phyloP scores from a whole-genome alignment of 2,888 invertebrate species.

The Ectemnius lituratus region DNA sequence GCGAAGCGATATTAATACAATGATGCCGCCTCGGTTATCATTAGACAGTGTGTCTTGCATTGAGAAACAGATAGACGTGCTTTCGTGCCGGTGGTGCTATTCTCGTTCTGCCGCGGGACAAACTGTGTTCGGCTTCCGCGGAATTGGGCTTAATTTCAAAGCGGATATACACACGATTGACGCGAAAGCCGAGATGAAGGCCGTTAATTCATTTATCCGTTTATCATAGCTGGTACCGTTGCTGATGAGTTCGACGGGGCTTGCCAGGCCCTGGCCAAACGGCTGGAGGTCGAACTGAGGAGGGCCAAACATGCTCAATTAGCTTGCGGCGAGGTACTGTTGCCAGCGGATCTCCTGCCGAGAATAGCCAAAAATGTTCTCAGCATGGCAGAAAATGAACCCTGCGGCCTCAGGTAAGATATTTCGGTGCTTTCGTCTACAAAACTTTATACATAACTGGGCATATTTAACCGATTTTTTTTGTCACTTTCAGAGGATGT shows the following conservation, averaged over 20 bases:
- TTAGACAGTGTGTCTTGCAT: background rate
- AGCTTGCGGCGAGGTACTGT: conserved; percentile 90
- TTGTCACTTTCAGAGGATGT: conserved; percentile 82
- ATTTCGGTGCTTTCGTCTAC: background rate
- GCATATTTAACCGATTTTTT: background rate
- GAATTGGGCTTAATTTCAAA: background rate
- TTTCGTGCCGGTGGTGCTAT: background rate
- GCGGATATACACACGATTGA: background rate
- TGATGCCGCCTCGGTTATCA: background rate
- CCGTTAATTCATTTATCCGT: conserved; percentile 26
- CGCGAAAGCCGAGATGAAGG: background rate
- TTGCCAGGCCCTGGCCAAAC: conserved; percentile 85
- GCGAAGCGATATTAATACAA: too few species aligned
- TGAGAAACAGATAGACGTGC: background rate
- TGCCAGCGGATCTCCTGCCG: conserved; percentile 90
- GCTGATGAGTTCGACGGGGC: conserved; percentile 80
- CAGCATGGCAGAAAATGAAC: conserved; percentile 91
- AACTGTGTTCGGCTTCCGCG: background rate
- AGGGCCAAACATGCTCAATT: conserved; percentile 90
- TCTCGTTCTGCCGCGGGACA: background rate
- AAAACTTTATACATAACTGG: too few species aligned
- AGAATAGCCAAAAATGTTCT: conserved; percentile 89
- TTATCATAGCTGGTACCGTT: conserved; percentile 75
- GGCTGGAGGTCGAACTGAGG: conserved; percentile 88
- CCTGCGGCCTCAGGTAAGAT: conserved; percentile 87